phyloP scores from a whole-genome alignment of 2,888 invertebrate genomes.

The Macrophya annulata region DNA sequence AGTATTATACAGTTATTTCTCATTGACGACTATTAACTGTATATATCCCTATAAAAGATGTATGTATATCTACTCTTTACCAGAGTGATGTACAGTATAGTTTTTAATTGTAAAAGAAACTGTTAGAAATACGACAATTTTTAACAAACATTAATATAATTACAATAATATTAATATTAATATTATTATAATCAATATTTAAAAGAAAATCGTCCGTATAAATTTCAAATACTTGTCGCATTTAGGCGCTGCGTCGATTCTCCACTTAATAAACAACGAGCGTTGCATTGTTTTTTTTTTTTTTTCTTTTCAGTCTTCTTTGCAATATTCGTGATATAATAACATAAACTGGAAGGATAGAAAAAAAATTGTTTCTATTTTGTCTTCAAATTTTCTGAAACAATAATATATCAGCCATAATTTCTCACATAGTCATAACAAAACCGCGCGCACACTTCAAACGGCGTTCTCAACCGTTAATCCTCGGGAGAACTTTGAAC shows the following conservation, averaged over 20 bases:
- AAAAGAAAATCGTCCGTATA: background rate
- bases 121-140: background rate
- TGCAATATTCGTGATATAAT: background rate
- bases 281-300: background rate
- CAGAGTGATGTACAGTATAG: too few species aligned
- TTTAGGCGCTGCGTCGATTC: background rate
- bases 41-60: background rate
- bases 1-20: slow-evolving; percentile 9
- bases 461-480: too few species aligned
- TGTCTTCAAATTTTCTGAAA: background rate
- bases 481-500: too few species aligned
- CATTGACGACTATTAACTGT: background rate
- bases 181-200: background rate
- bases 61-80: too few species aligned
- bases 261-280: background rate
- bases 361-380: background rate
- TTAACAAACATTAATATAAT: background rate
- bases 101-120: too few species aligned
- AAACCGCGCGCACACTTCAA: too few species aligned
- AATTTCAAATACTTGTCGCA: background rate
- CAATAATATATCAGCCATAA: background rate
- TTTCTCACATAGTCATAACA: too few species aligned
- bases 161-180: too few species aligned
- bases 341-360: background rate
- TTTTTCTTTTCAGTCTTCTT: too few species aligned